Evolutionary conservation across 2,888 invertebrate genomes (phyloP), one percentile per base, ranked within the genome.

Genomic region (Dryomyza anilis): DNA sequence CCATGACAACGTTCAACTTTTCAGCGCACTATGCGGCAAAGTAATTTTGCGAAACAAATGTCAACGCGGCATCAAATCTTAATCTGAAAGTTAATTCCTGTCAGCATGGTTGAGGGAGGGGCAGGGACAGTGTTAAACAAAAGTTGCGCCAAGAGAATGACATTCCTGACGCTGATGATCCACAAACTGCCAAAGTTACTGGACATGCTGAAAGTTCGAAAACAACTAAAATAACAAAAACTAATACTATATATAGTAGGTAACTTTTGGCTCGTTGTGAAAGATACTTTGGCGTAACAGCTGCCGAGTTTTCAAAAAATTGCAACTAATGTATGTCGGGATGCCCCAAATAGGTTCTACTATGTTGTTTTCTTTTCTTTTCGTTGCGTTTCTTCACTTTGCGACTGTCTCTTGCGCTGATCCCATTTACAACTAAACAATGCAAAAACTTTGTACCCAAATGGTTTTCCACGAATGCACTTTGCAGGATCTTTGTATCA

Each of bases 361-460:
- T 21, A 48, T 12, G 12, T 48, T 5, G 16, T 21, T 50, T 10
- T 46, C 3, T 14, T 3, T 3, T 16, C 46, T 16, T 10, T 19
- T 14, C 46, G 2, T 46, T 6, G 2, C n/a, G 14, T 39, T 46
- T 8, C 21, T 16, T 16, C 46, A 2, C 4, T 16, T 21, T 25
- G 25, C n/a, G 19, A 7, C 36, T 10, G 23, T 21, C 16, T 33
- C 55, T 19, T 33, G 39, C 53, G 53, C 43, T 43, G 61, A 36
- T 61, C 6, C 53, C 53, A 61, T 61, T 61, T 61, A 43, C 39
- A 61, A 27, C 50, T 27, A 58, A 57, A 63, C 30, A 57, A 63
- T 50, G 29, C 63, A 29, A 25, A 58, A 63, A 63, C 39, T 58
- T 63, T 52, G 39, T 50, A 30, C 53, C 33, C 10, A 55, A 36